Percentiles rank a stretch among this genome's conserved stretches.
Conservation (phyloP, 2,797 vertebrate genomes). For the Oreonectes daqikongensis region DNA sequence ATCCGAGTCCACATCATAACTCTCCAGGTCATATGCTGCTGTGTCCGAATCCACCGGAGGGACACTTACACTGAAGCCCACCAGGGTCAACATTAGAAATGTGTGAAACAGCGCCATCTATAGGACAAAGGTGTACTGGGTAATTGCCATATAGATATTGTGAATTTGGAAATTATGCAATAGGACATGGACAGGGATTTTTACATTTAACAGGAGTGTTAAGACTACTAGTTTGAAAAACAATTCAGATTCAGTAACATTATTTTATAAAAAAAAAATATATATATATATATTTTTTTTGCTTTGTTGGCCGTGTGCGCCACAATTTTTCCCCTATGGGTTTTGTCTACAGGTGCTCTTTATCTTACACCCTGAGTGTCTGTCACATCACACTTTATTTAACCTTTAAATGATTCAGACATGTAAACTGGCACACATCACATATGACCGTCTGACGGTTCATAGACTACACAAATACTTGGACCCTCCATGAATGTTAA, state of each 20-base stretch:
- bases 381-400: conserved; percentile 17
- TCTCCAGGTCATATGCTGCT: conserved; percentile 61
- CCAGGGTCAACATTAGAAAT: conserved; percentile 47
- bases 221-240: neutral
- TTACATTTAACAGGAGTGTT: neutral
- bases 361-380: neutral
- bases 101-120: conserved; percentile 53
- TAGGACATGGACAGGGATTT: neutral
- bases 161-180: neutral
- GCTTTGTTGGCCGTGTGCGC: neutral
- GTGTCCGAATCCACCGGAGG: conserved; percentile 46
- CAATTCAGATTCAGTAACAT: no score
- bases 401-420: conserved; percentile 29
- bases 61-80: conserved; percentile 51
- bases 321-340: neutral
- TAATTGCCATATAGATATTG: neutral
- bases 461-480: neutral
- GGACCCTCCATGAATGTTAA: neutral
- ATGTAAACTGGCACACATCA: neutral
- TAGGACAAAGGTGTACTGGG: conserved; percentile 2
- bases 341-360: neutral
- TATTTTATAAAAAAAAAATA: no score
- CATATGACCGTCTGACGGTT: neutral
- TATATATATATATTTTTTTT: neutral
- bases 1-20: conserved; percentile 65